Conservation (phyloP, 1,140 invertebrate genomes). For the Neodiprion pinetum region DNA sequence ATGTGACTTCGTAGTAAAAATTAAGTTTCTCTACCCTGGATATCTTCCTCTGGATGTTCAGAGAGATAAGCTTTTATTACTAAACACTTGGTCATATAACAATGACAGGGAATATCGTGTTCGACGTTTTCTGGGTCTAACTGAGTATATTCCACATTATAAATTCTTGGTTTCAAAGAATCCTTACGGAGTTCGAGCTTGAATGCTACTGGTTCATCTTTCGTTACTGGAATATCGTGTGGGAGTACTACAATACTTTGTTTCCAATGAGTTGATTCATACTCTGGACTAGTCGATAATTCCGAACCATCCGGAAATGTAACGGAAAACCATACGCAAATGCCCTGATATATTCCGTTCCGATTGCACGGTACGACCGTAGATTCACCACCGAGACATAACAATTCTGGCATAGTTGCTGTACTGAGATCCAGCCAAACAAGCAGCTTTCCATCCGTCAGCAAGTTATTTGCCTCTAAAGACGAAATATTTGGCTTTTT, state of each 20-base stretch:
- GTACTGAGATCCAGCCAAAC: slow-evolving; percentile 78
- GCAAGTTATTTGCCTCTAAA: slow-evolving; percentile 52
- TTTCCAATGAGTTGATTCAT: slow-evolving; percentile 93
- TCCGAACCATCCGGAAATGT: slow-evolving; percentile 70
- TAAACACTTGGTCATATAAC: slow-evolving; percentile 80
- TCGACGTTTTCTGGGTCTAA: slow-evolving; percentile 73
- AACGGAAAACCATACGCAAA: slow-evolving; percentile 90
- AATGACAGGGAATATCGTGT: slow-evolving; percentile 80
- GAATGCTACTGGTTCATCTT: slow-evolving; percentile 71
- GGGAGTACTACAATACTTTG: slow-evolving; percentile 91
- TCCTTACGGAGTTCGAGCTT: slow-evolving; percentile 55
- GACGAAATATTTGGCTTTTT: slow-evolving; percentile 50
- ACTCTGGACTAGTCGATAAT: slow-evolving; percentile 79
- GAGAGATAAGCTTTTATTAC: slow-evolving; percentile 70
- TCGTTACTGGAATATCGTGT: slow-evolving; percentile 68
- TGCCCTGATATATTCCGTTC: slow-evolving; percentile 74
- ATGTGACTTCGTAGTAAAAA: neutral
- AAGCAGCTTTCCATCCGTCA: slow-evolving; percentile 70
- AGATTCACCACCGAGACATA: slow-evolving; percentile 76
- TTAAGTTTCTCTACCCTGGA: neutral
- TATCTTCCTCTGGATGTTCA: slow-evolving; percentile 38
- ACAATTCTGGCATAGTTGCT: slow-evolving; percentile 71
- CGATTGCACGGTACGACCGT: slow-evolving; percentile 59
- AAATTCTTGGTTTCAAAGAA: slow-evolving; percentile 57
- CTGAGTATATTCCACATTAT: slow-evolving; percentile 73